A percentile compares a stretch with the other conserved stretches of the same genome.
Evolutionary conservation across 2,888 invertebrate species (phyloP).

Genomic region (Ephialtes manifestator): DNA sequence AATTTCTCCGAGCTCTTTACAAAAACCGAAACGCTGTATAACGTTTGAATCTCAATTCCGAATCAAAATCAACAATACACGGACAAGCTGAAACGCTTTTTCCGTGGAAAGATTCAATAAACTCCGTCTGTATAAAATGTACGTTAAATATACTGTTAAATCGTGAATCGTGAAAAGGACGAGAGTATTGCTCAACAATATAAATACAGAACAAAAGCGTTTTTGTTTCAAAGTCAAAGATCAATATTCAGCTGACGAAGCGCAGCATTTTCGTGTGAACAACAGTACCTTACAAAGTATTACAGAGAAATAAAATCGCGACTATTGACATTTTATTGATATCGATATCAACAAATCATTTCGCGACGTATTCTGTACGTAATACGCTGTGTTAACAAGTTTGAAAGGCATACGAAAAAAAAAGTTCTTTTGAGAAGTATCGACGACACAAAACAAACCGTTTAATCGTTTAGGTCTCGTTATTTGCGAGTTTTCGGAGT

Average conservation of each 20-base stretch:
- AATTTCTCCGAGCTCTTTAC: background rate
- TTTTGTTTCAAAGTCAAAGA: background rate
- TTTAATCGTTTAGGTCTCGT: background rate
- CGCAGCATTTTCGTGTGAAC: background rate
- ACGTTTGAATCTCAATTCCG: too few species aligned
- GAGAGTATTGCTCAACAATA: background rate
- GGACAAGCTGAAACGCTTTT: background rate
- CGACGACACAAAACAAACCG: background rate
- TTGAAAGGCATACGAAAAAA: background rate
- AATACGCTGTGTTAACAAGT: background rate
- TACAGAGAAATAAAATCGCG: background rate
- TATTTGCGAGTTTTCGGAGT: constrained; percentile 47
- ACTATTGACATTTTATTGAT: background rate
- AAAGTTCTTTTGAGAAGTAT: background rate
- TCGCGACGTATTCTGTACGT: background rate
- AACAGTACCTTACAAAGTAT: background rate
- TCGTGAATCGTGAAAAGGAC: background rate
- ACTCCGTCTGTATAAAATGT: background rate
- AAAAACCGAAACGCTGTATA: background rate
- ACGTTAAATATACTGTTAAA: background rate
- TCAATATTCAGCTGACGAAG: background rate
- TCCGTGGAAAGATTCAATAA: background rate
- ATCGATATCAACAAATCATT: background rate
- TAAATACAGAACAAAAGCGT: background rate
- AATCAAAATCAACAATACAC: background rate